These are phyloP conservation scores for Leptinotarsa juncta DNA, from an alignment of 2,888 invertebrate genomes.

Conservation along the genomic window DNA sequence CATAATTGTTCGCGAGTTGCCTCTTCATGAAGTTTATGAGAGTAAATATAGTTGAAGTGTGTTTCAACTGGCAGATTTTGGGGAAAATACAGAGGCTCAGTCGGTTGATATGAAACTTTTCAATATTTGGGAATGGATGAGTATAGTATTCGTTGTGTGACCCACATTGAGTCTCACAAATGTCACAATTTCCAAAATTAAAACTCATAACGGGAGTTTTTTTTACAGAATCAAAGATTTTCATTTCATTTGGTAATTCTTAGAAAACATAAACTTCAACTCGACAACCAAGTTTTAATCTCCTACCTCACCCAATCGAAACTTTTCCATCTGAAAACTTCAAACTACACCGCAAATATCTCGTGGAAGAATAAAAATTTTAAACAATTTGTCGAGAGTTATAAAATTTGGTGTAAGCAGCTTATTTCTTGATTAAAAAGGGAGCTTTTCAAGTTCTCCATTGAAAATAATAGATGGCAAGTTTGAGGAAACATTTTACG, in stretches of 20 bases:
- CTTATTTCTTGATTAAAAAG: conserved; percentile 23
- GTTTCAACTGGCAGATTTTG: background rate
- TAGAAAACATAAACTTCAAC: background rate
- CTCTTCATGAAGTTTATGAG: background rate
- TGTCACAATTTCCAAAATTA: too few relatives aligned
- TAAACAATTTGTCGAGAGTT: conserved; percentile 14
- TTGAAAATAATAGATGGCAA: conserved; percentile 16
- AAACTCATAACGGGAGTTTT: too few relatives aligned
- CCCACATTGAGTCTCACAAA: too few relatives aligned
- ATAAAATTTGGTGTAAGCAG: conserved; percentile 8
- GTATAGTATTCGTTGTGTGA: too few relatives aligned
- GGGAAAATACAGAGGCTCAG: too few relatives aligned
- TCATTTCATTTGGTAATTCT: too few relatives aligned
- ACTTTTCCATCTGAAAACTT: background rate
- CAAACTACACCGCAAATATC: conserved; percentile 14
- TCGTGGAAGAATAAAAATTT: conserved; percentile 12
- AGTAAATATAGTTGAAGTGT: background rate
- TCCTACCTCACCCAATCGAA: background rate
- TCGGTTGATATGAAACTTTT: too few relatives aligned
- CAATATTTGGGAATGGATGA: too few relatives aligned
- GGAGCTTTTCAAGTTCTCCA: conserved; percentile 13
- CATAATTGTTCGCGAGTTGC: conserved; percentile 5
- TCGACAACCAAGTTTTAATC: background rate
- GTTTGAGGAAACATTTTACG: background rate
- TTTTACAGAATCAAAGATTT: too few relatives aligned